A percentile compares a stretch with the other conserved stretches of the same genome.
phyloP scores from a whole-genome alignment of 2,113 vertebrate genomes.

The Gracilinanus agilis region DNA sequence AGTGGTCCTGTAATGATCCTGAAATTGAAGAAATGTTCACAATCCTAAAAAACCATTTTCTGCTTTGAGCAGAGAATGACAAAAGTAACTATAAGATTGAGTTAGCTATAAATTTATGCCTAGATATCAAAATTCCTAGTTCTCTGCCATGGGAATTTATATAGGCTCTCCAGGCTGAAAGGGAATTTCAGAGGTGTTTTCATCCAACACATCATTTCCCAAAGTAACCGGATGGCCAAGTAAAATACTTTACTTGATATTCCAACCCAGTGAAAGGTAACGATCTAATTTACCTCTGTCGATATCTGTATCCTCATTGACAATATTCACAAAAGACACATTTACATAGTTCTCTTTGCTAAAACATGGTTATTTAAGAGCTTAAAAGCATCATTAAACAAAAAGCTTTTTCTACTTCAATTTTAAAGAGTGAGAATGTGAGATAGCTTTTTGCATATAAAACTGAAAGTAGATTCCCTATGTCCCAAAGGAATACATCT shows the following conservation, averaged over 20 bases:
- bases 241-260: not conserved
- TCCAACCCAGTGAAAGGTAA: not conserved
- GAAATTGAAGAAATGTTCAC: not conserved
- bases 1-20: not conserved
- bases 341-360: not conserved
- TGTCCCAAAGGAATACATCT: not conserved
- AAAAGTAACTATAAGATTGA: not conserved
- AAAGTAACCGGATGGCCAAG: not conserved
- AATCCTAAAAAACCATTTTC: not conserved
- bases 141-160: not conserved
- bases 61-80: slow-evolving; percentile 4
- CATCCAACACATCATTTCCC: not conserved
- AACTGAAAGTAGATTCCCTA: not conserved
- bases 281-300: not conserved
- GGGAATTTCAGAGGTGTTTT: not conserved
- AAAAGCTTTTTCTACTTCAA: not conserved
- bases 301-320: not conserved
- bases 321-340: not conserved
- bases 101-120: not conserved
- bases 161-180: not conserved
- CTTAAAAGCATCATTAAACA: slow-evolving; percentile 31
- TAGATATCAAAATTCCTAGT: not conserved
- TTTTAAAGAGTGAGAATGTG: slow-evolving; percentile 24
- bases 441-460: not conserved
- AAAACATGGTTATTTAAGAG: not conserved